phyloP scores from a whole-genome alignment of 2,113 vertebrate species.

The Semnornis frantzii region DNA sequence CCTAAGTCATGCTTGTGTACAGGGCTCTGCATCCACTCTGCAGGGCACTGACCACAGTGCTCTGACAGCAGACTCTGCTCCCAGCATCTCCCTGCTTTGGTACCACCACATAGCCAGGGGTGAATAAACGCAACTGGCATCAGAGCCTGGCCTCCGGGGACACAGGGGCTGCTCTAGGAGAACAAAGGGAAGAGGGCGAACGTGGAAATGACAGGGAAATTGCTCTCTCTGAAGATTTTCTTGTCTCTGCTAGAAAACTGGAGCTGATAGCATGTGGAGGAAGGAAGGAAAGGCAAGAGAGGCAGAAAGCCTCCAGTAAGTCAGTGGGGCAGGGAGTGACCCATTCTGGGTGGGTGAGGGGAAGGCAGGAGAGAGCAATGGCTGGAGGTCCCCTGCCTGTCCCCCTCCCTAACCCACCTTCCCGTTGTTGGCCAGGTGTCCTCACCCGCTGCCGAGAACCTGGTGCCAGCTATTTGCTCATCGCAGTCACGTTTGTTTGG shows the following conservation, averaged over 20 bases:
- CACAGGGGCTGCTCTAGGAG: background rate
- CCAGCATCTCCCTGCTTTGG: background rate
- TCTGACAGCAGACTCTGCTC: background rate
- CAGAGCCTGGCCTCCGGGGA: background rate
- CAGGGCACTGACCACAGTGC: background rate
- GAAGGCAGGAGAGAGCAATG: background rate
- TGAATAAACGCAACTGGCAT: background rate
- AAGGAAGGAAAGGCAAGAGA: background rate
- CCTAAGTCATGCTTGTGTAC: background rate
- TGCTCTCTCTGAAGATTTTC: background rate
- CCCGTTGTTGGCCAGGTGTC: background rate
- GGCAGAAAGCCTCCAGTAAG: background rate
- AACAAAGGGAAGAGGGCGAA: background rate
- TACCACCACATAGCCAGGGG: background rate
- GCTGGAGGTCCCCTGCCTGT: background rate
- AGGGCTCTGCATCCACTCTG: rapidly evolving
- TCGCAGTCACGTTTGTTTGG: constrained; percentile 77
- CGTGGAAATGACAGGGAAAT: background rate
- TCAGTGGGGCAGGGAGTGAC: background rate
- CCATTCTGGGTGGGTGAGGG: background rate
- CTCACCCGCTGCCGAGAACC: background rate
- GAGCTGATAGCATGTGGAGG: background rate
- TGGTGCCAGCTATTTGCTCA: constrained; percentile 54
- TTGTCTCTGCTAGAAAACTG: background rate
- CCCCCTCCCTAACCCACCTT: background rate